Percentiles rank a stretch among this genome's conserved stretches.
phyloP scores from a whole-genome alignment of 2,888 invertebrate genomes.

The Rhingia rostrata region DNA sequence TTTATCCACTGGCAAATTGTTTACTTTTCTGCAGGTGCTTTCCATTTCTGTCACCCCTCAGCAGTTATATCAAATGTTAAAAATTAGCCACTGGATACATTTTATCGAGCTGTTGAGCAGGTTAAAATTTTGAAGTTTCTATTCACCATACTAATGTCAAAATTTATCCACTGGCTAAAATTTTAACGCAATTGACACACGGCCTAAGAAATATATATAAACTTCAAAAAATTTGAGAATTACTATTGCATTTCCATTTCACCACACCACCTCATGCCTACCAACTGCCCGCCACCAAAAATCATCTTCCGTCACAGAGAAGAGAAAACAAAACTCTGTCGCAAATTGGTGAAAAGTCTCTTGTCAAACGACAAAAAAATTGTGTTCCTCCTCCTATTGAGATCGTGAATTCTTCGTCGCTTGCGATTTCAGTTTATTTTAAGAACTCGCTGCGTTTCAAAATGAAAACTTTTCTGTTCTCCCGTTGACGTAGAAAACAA shows the following conservation, averaged over 20 bases:
- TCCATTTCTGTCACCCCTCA: too few species aligned
- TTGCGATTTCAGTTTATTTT: constrained; percentile 66
- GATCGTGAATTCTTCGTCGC: constrained; percentile 51
- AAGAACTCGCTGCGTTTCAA: constrained; percentile 68
- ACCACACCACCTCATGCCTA: constrained; percentile 16
- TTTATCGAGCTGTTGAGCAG: too few species aligned
- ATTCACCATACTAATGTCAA: too few species aligned
- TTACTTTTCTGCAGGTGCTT: too few species aligned
- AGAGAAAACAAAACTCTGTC: constrained; percentile 27
- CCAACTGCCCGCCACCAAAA: constrained; percentile 35
- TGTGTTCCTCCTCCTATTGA: constrained; percentile 61
- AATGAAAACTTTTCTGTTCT: constrained; percentile 52
- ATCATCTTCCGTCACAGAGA: constrained; percentile 37
- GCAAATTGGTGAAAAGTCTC: constrained; percentile 60
- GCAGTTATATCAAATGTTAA: too few species aligned
- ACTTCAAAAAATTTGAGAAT: constrained; percentile 32
- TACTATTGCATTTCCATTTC: neutral
- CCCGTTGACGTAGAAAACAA: constrained; percentile 17
- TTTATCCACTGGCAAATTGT: too few species aligned
- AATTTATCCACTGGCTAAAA: too few species aligned
- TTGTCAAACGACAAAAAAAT: constrained; percentile 64
- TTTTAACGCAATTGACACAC: too few species aligned
- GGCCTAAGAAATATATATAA: too few species aligned
- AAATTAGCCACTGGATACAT: too few species aligned
- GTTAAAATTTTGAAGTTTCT: too few species aligned